A percentile compares a stretch with the other conserved stretches of the same genome.
These are phyloP conservation scores for Antheraea mylitta DNA, from an alignment of 1,140 invertebrate species.

Conservation along the genomic window DNA sequence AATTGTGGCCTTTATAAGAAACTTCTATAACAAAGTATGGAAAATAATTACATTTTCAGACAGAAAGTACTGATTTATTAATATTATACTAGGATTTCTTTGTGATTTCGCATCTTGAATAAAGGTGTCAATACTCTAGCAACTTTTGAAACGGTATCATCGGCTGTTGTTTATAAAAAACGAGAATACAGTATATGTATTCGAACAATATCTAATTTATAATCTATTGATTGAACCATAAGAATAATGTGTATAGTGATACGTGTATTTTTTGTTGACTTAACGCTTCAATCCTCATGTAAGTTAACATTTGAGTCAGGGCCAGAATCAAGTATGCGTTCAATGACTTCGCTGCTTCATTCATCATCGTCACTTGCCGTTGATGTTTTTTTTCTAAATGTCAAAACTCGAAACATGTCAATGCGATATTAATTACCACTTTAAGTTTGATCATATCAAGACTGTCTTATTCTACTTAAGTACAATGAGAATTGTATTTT, in stretches of 20 bases:
- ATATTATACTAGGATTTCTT: too few species aligned
- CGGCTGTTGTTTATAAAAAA: constrained; percentile 1
- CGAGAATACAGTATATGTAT: neutral
- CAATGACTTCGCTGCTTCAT: constrained; percentile 15
- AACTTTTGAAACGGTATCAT: neutral
- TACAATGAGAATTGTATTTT: neutral
- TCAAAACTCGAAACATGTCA: constrained; percentile 8
- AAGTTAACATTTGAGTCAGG: constrained; percentile 8
- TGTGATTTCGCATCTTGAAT: neutral
- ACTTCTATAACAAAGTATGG: too few species aligned
- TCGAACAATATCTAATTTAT: constrained; percentile 2
- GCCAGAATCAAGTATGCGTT: constrained; percentile 3
- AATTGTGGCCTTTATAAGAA: too few species aligned
- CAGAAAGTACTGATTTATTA: too few species aligned
- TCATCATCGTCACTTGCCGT: constrained; percentile 6
- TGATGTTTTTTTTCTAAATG: neutral
- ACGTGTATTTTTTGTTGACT: constrained; percentile 12
- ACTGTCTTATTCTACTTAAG: neutral
- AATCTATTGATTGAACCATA: neutral
- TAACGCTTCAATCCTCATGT: neutral
- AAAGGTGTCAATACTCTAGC: neutral
- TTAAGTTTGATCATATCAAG: neutral
- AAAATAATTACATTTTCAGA: too few species aligned
- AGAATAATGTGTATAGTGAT: neutral
- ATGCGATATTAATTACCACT: constrained; percentile 2